Evolutionary conservation across 2,113 vertebrate species (phyloP).

Genomic region (Tetrax tetrax): DNA sequence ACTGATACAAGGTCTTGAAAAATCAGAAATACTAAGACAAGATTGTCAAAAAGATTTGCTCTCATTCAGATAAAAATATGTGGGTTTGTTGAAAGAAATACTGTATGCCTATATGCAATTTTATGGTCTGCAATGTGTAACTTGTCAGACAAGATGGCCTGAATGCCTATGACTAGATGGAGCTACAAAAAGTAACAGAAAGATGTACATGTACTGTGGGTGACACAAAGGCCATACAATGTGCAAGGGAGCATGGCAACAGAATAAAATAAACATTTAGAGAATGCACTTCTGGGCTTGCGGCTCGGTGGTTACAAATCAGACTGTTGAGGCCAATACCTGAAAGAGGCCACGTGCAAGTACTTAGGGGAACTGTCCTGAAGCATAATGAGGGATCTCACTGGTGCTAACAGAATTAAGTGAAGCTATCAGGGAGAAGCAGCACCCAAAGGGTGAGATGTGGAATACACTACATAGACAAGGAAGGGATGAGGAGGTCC

Average conservation of each 20-base stretch:
- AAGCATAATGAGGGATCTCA: background rate
- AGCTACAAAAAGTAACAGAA: background rate
- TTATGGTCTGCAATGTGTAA: background rate
- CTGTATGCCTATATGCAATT: background rate
- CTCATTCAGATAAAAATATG: background rate
- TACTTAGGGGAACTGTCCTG: background rate
- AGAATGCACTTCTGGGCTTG: background rate
- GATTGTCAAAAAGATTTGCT: background rate
- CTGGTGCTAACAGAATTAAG: background rate
- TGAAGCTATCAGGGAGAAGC: background rate
- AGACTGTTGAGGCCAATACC: background rate
- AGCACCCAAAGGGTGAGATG: background rate
- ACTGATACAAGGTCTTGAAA: background rate
- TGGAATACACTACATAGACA: background rate
- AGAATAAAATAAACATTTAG: background rate
- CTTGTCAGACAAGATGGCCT: background rate
- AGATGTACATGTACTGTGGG: background rate
- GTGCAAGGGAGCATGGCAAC: background rate
- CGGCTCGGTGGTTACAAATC: background rate
- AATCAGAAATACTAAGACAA: background rate
- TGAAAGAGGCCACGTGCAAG: background rate
- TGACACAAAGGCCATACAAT: background rate
- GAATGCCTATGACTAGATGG: background rate
- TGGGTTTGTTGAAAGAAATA: background rate
- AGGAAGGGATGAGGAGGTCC: background rate